Base-by-base conservation (phyloP, 2,888 invertebrate genomes). In the Nemapogon koenigi region DNA sequence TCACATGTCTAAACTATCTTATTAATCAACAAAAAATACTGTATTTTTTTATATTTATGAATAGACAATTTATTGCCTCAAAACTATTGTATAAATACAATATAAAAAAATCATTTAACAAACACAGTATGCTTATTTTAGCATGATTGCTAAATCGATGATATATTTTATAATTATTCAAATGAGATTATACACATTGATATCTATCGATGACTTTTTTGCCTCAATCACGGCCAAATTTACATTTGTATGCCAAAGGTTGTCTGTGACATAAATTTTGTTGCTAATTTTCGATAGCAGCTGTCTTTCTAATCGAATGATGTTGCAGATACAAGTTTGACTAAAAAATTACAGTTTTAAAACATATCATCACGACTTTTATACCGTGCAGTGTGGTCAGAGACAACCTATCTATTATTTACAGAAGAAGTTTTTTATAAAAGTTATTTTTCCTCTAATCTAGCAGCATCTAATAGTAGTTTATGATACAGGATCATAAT, bases 121-220 rank as follows among this genome's bases (percentile, higher is more conserved):
- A 16, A 35, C 18, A 10, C 17, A 16, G 14, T 35, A 28, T 11
- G 13, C 3, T 51, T 42, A 55, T 53, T 59, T 60, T 57, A 55
- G 52, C 58, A 56, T 57, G 52, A 59, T 58, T 55, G 51, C 51
- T 48, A 49, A 42, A 40, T 43, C 41, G 43, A 55, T 67, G 70
- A 71, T 72, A 63, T 60, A 73, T 72, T 44, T 44, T 42, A 46
- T 43, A 65, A 70, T 67, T 71, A 72, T 73, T 62, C 55, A 64
- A 66, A 68, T 64, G 41, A 37, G 41, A 16, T 3, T 14, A n/a
- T n/a, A 32, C 41, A 41, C 54, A 64, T 64, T 59, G 67, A 62
- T 62, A 58, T 41, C 54, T 52, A 58, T 61, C 61, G 59, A 63
- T 59, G 50, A 49, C 52, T 63, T 62, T 60, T 62, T 62, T 57